Conservation (phyloP, 2,888 invertebrate species). For the Meganola albula region DNA sequence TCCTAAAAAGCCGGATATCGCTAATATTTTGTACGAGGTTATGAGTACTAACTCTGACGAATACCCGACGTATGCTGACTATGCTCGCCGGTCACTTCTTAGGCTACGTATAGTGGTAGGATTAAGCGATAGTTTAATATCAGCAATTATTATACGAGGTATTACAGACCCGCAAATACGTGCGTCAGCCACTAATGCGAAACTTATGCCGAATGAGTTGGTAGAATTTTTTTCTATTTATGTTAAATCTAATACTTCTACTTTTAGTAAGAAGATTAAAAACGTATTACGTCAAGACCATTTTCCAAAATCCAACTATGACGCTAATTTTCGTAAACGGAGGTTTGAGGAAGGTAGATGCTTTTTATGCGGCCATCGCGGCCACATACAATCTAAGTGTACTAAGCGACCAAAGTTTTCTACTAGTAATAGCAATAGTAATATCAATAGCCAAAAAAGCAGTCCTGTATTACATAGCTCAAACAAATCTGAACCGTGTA, state of each 20-base stretch:
- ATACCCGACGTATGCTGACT: conserved; percentile 20
- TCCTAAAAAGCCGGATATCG: conserved; percentile 13
- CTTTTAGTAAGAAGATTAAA: not conserved
- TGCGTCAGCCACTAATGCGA: conserved; percentile 5
- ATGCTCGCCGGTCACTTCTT: conserved; percentile 14
- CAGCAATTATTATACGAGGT: conserved; percentile 5
- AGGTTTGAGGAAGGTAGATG: conserved; percentile 1
- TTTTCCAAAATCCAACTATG: not conserved
- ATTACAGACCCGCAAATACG: conserved; percentile 5
- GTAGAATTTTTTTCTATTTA: conserved; percentile 8
- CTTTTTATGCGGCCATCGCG: not conserved
- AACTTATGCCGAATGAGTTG: conserved; percentile 1
- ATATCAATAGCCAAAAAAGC: not conserved
- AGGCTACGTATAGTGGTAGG: too few species aligned
- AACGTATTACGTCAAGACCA: too few species aligned
- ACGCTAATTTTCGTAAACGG: not conserved
- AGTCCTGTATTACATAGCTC: not conserved
- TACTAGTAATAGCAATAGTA: not conserved
- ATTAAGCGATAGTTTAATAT: conserved; percentile 23
- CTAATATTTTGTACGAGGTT: conserved; percentile 14
- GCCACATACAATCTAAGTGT: conserved; percentile 2
- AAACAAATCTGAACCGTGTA: conserved; percentile 3
- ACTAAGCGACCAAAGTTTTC: not conserved
- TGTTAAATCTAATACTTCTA: conserved; percentile 1
- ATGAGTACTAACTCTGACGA: conserved; percentile 16